A percentile compares a stretch with the other conserved stretches of the same genome.
Conservation (phyloP, 2,797 vertebrate species). For the Perodicticus potto region DNA sequence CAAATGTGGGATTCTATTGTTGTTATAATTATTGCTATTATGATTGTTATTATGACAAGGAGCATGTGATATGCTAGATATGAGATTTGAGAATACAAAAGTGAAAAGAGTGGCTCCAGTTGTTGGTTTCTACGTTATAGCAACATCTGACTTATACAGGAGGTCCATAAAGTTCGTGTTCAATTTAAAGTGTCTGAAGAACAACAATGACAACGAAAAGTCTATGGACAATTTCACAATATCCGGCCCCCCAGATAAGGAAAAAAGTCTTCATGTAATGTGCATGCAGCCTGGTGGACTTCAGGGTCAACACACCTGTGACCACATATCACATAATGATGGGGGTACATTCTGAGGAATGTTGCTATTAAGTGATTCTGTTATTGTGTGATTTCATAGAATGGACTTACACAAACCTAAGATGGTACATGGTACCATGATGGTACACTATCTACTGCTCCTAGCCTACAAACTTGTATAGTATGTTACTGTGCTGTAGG, state of each 20-base stretch:
- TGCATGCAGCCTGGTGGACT: too few species aligned
- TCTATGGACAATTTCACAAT: too few species aligned
- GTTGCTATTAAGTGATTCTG: background rate
- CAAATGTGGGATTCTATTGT: too few species aligned
- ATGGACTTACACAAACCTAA: background rate
- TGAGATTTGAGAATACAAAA: background rate
- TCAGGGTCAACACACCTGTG: too few species aligned
- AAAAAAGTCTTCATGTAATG: too few species aligned
- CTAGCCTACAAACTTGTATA: background rate
- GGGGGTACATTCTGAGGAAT: background rate
- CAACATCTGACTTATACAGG: background rate
- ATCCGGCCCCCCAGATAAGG: too few species aligned
- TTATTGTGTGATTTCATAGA: background rate
- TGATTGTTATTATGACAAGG: background rate
- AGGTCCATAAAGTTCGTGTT: too few species aligned
- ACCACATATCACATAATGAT: background rate
- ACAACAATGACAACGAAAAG: too few species aligned
- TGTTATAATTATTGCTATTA: background rate
- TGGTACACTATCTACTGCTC: background rate
- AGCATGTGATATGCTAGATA: background rate
- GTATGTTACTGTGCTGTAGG: background rate
- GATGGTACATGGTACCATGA: background rate
- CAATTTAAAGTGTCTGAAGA: too few species aligned
- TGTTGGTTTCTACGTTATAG: background rate
- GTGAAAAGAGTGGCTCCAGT: background rate